Evolutionary conservation across 2,888 invertebrate species (phyloP), one percentile per base, ranked within the genome.

Genomic region (Eilema griseolum): DNA sequence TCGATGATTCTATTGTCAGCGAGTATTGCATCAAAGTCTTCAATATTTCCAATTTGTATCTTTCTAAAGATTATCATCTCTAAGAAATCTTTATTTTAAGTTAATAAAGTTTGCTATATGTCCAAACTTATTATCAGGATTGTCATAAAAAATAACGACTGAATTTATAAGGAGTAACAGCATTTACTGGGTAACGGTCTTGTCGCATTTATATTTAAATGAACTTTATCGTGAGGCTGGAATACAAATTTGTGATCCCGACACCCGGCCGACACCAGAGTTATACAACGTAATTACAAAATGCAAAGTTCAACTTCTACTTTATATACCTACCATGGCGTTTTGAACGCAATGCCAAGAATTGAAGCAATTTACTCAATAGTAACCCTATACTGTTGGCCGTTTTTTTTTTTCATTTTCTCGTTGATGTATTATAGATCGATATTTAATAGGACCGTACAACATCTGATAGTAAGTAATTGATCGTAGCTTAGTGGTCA

Each of bases 131-230:
- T 88, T 89, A 88, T 86, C 76, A 85, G 86, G 87, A 84, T 86
- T 80, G 85, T 86, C 87, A 87, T 91, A 90, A 91, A 92, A 92
- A 91, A 92, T 89, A 87, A 90, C 88, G 90, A 88, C 86, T 76
- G 81, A 85, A 85, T 90, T 90, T 88, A 90, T 89, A 41, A 86
- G 87, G 83, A 90, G 86, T 87, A 88, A 89, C 90, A 90, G 83
- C 91, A 85, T 90, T 91, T 89, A 90, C 91, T 85, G 87, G 88
- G 86, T 86, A 88, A 88, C 90, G 91, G 89, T 89, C 91, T 90
- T 91, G 91, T 91, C 92, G 90, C 92, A 91, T 92, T 92, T 93
- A 92, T 93, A 93, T 93, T 92, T 92, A 93, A 93, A 93, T 93
- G 88, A 92, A 90, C 88, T 91, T 91, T 90, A 92, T 92, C 92